These are phyloP conservation scores for Porites lobata DNA, from an alignment of 92 coral and sea anemone genomes.

Conservation along the genomic window DNA sequence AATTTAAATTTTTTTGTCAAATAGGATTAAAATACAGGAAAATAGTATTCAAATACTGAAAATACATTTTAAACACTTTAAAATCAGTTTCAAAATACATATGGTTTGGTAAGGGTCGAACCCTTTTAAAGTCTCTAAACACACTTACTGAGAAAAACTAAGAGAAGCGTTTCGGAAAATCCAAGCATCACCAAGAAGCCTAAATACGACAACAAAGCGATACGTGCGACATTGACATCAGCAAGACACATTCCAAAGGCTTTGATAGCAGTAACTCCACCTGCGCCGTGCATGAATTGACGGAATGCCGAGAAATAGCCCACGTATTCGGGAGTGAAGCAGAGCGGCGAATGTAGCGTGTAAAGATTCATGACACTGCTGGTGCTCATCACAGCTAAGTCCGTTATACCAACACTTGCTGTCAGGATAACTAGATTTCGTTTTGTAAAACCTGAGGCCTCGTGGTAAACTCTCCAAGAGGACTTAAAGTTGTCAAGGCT, in stretches of 20 bases:
- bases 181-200: constrained; percentile 57
- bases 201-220: constrained; percentile 61
- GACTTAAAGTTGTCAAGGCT: constrained; percentile 69
- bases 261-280: constrained; percentile 73
- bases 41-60: too few species aligned
- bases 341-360: constrained; percentile 73
- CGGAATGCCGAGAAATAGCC: constrained; percentile 77
- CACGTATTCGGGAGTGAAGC: constrained; percentile 76
- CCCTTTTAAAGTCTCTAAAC: too few species aligned
- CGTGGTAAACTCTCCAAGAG: constrained; percentile 44
- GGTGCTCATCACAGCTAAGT: constrained; percentile 36
- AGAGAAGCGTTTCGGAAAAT: constrained; percentile 35
- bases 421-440: constrained; percentile 68
- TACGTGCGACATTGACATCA: constrained; percentile 67
- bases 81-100: too few species aligned
- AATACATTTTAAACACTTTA: too few species aligned
- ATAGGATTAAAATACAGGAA: too few species aligned
- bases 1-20: too few species aligned
- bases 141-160: constrained; percentile 71
- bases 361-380: constrained; percentile 57
- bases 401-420: constrained; percentile 17
- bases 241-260: constrained; percentile 60
- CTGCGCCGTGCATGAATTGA: constrained; percentile 65
- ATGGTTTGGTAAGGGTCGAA: too few species aligned
- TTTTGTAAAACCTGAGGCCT: constrained; percentile 28